Evolutionary conservation across 1,140 invertebrate species (phyloP).

Genomic region (Papilio xuthus): DNA sequence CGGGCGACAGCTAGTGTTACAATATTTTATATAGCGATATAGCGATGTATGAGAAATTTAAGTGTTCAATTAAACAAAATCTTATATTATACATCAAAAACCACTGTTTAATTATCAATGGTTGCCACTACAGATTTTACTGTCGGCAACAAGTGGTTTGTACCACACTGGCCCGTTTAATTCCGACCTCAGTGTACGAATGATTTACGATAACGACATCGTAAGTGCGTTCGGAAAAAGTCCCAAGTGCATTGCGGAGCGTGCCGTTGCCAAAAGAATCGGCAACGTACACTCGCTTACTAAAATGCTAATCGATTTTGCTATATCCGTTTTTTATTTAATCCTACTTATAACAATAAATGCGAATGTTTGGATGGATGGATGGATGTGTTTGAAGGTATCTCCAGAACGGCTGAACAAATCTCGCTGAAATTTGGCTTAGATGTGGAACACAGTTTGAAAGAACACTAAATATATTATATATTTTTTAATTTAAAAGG

Average conservation of each 20-base stretch:
- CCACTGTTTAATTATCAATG: slow-evolving; percentile 17
- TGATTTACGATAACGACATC: slow-evolving; percentile 73
- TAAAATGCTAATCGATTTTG: slow-evolving; percentile 41
- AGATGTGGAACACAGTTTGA: too few relatives aligned
- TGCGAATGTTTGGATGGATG: too few relatives aligned
- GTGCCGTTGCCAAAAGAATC: slow-evolving; percentile 76
- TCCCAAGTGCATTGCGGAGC: slow-evolving; percentile 50
- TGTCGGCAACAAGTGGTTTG: slow-evolving; percentile 46
- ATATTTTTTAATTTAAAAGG: too few relatives aligned
- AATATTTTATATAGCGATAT: too few relatives aligned
- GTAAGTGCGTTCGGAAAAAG: slow-evolving; percentile 72
- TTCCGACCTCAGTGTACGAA: slow-evolving; percentile 41
- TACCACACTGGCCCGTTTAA: slow-evolving; percentile 38
- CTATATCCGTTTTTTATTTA: not conserved
- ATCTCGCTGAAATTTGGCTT: too few relatives aligned
- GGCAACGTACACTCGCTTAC: slow-evolving; percentile 49
- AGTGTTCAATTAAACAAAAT: slow-evolving; percentile 36
- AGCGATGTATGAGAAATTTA: too few relatives aligned
- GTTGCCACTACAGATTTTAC: slow-evolving; percentile 45
- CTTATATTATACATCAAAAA: slow-evolving; percentile 25
- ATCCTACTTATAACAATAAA: too few relatives aligned
- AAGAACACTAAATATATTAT: too few relatives aligned
- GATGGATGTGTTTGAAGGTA: too few relatives aligned
- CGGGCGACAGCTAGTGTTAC: too few relatives aligned
- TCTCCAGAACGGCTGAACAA: too few relatives aligned